Base-by-base conservation (phyloP, 2,888 invertebrate species). In the Podabrus alpinus region DNA sequence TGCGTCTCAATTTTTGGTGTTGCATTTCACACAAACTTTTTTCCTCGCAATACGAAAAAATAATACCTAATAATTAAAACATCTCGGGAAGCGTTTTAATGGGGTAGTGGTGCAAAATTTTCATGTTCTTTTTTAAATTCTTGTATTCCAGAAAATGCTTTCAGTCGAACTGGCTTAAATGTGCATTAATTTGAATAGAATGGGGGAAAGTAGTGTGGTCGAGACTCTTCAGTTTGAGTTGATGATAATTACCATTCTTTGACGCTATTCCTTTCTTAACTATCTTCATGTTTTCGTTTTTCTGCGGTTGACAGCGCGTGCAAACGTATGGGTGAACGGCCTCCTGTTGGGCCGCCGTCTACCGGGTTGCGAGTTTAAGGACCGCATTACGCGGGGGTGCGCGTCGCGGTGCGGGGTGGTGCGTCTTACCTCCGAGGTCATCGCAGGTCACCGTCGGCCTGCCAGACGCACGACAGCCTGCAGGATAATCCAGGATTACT, bases 311-410 rank as follows among this genome's bases (percentile, higher is more conserved):
- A 75, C 59, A 71, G 69, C 68, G 74, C 69, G 70, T 73, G 77
- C 71, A 77, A 72, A 72, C 75, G 76, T 73, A 72, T 71, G 79
- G 80, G 82, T 82, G 79, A 81, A 81, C 79, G 82, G 78, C 80
- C 80, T 79, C 72, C 62, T 71, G 77, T 73, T 72, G 67, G 74
- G 78, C 75, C 75, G 79, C 69, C 77, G 81, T 79, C 81, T 80
- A 80, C 80, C 82, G 80, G 80, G 82, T 81, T 80, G 78, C 80
- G 83, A 80, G 81, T 82, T 82, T 83, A 83, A 83, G 82, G 82
- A 82, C 83, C 81, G 81, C 79, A 72, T 73, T 72, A 75, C 69
- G 75, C 76, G 73, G 78, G 79, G 79, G 80, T 77, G 78, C 77
- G 79, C 80, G 80, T 77, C 80, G 80, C 79, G 80, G 80, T 80